Evolutionary conservation across 2,113 vertebrate genomes (phyloP).

Genomic region (Camelus dromedarius): DNA sequence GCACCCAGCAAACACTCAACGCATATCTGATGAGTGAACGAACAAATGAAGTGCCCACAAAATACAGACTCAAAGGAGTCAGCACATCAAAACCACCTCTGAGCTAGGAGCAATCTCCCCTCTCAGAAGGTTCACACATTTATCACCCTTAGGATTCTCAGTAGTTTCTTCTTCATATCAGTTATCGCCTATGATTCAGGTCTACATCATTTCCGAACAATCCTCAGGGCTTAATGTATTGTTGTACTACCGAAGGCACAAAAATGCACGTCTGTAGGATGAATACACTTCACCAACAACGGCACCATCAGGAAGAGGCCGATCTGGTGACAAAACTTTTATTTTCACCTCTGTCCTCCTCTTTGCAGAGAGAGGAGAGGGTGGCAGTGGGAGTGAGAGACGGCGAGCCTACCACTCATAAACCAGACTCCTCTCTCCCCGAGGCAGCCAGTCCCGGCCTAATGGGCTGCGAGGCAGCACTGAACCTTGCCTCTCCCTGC

Average conservation of each 20-base stretch:
- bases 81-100: neutral
- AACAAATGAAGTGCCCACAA: neutral
- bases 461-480: neutral
- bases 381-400: neutral
- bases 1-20: neutral
- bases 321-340: neutral
- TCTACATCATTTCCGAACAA: neutral
- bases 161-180: neutral
- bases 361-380: neutral
- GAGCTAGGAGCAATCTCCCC: neutral
- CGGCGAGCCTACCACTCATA: neutral
- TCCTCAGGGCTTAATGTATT: neutral
- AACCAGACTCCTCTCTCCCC: neutral
- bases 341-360: neutral
- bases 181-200: neutral
- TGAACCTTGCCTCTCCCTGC: neutral
- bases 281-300: neutral
- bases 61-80: neutral
- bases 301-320: neutral
- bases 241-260: neutral
- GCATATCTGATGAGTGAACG: neutral
- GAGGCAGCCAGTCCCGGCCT: neutral
- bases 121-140: neutral
- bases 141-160: neutral
- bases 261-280: neutral